phyloP scores from a whole-genome alignment of 2,113 vertebrate species.

The Micronycteris hirsuta region DNA sequence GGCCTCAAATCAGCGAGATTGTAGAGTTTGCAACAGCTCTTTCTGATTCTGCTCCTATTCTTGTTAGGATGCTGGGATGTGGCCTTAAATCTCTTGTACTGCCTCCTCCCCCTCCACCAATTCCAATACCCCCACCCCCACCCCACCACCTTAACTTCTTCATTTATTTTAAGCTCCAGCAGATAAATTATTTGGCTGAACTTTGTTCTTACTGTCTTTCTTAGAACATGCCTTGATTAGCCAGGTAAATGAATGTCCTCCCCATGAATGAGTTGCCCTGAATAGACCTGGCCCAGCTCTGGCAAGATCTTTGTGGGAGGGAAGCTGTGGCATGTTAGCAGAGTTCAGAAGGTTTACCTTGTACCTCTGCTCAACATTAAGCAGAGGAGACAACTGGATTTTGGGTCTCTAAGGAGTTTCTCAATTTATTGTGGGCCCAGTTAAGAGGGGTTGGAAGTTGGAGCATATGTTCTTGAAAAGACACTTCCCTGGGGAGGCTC shows the following conservation, averaged over 20 bases:
- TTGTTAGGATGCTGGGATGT: not conserved
- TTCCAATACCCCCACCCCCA: not conserved
- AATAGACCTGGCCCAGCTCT: not conserved
- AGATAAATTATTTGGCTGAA: not conserved
- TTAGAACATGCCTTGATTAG: not conserved
- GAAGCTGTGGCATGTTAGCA: not conserved
- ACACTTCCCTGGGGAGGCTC: not conserved
- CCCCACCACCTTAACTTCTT: not conserved
- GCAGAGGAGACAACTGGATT: not conserved
- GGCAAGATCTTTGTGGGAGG: not conserved
- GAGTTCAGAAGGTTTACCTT: not conserved
- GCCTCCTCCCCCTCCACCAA: no score
- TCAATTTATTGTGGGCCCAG: not conserved
- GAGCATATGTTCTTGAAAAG: not conserved
- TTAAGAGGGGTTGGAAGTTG: not conserved
- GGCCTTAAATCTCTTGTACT: not conserved
- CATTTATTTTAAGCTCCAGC: not conserved
- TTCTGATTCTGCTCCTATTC: not conserved
- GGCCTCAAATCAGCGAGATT: slow-evolving; percentile 53
- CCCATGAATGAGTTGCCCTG: not conserved
- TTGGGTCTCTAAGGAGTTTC: not conserved
- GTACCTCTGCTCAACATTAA: not conserved
- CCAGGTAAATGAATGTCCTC: not conserved
- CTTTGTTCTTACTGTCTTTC: slow-evolving; percentile 11
- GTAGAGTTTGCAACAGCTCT: not conserved